A percentile compares a stretch with the other conserved stretches of the same genome.
phyloP scores from a whole-genome alignment of 1,140 invertebrate species.

The Trachymyrmex septentrionalis region DNA sequence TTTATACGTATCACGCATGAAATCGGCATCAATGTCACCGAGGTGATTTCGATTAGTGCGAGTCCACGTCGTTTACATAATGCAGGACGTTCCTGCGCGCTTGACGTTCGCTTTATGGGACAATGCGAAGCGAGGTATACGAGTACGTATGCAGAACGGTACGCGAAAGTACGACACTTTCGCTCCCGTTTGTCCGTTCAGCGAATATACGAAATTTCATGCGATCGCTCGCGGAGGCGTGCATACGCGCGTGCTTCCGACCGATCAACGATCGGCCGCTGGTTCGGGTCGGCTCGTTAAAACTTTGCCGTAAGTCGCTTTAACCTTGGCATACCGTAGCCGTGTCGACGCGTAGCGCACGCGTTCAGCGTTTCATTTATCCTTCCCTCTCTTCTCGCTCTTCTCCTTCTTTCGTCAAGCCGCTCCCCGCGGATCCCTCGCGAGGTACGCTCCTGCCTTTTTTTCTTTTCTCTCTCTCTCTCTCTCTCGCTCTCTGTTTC shows the following conservation, averaged over 20 bases:
- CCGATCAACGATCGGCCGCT: constrained; percentile 2
- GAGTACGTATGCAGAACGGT: not conserved
- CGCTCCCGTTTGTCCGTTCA: constrained; percentile 32
- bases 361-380: constrained; percentile 54
- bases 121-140: not conserved
- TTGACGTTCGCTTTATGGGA: not conserved
- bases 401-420: not conserved
- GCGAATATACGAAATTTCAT: constrained; percentile 34
- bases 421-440: not conserved
- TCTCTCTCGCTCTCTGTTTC: not conserved
- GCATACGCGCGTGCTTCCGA: not conserved
- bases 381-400: not conserved
- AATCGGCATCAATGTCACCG: too few relatives aligned
- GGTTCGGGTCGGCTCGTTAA: constrained; percentile 34
- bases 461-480: not conserved
- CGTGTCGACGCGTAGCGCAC: constrained; percentile 52
- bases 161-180: constrained; percentile 51
- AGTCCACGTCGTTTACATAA: constrained; percentile 21
- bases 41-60: not conserved
- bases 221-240: not conserved
- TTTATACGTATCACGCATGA: not conserved
- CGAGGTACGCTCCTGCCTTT: constrained; percentile 34
- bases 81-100: not conserved
- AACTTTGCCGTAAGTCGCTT: constrained; percentile 60
- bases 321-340: constrained; percentile 65